Evolutionary conservation across 1,140 invertebrate genomes (phyloP), one percentile per base, ranked within the genome.

Genomic region (Pristionchus pacificus): DNA sequence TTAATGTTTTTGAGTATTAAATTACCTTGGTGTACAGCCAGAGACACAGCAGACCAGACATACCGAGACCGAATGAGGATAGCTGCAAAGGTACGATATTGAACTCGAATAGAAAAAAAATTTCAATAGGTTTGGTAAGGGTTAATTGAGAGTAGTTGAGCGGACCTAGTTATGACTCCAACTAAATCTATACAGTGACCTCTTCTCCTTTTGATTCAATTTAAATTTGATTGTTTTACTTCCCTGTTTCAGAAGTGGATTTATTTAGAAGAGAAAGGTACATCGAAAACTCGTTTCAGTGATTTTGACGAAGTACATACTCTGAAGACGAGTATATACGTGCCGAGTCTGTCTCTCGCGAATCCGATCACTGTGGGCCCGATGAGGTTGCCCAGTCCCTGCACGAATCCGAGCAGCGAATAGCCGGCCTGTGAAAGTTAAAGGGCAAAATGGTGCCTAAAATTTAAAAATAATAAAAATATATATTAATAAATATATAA

Each of bases 351-450:
- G 38, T 49, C 38, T 10, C 38, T 10, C 38, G 6, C 19, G 38
- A 49, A 49, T 49, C 38, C 38, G 19, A 19, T 49, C 19, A 49
- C 19, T 6, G 6, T 49, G 38, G 70, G 70, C 25, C 63, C 70
- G 28, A 72, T 3, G 19, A 60, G 2, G 0, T 63, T 65, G n/a
- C 63, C 70, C 2, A 66, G 15, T 66, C 70, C 70, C 66, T 65
- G 31, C 1, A 72, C 1, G 19, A 67, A 28, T 6, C n/a, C 15
- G 19, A 67, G 14, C 2, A 67, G 10, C 0, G 70, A 64, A 15
- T 72, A 72, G 3, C 63, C 58, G n/a, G 1, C 28, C 33, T 59
- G 32, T n/a, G n/a, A n/a, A n/a, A n/a, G n/a, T n/a, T n/a, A n/a
- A n/a, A n/a, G n/a, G n/a, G n/a, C n/a, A 32, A 72, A 72, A 1